phyloP scores from a whole-genome alignment of 2,113 vertebrate species.

The Sapayoa aenigma region DNA sequence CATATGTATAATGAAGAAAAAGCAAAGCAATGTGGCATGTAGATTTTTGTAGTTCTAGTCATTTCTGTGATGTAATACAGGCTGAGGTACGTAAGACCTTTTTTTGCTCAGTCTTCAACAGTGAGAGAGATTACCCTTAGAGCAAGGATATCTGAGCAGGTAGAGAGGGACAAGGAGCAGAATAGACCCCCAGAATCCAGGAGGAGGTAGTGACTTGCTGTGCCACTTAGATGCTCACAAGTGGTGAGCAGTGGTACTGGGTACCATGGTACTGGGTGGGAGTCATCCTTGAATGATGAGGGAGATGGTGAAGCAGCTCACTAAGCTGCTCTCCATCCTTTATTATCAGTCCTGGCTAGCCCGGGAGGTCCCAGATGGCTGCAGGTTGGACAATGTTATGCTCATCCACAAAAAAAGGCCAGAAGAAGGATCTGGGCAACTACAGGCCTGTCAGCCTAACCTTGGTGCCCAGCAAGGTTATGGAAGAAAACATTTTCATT shows the following conservation, averaged over 20 bases:
- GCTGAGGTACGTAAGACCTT: neutral
- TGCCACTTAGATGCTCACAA: neutral
- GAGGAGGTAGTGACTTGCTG: neutral
- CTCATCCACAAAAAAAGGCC: no score
- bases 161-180: neutral
- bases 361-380: neutral
- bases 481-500: neutral
- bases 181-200: neutral
- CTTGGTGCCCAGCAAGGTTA: no score
- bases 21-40: neutral
- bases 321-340: neutral
- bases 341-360: neutral
- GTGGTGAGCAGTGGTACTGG: no score
- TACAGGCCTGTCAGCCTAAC: neutral
- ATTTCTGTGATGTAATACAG: neutral
- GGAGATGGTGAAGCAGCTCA: neutral
- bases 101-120: neutral
- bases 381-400: neutral
- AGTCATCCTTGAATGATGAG: neutral
- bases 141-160: neutral
- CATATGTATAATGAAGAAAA: neutral
- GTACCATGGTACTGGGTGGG: no score
- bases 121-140: neutral
- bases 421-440: neutral
- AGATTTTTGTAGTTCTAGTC: neutral